These are phyloP conservation scores for Hycleus cichorii DNA, from an alignment of 1,140 invertebrate species.

Conservation along the genomic window DNA sequence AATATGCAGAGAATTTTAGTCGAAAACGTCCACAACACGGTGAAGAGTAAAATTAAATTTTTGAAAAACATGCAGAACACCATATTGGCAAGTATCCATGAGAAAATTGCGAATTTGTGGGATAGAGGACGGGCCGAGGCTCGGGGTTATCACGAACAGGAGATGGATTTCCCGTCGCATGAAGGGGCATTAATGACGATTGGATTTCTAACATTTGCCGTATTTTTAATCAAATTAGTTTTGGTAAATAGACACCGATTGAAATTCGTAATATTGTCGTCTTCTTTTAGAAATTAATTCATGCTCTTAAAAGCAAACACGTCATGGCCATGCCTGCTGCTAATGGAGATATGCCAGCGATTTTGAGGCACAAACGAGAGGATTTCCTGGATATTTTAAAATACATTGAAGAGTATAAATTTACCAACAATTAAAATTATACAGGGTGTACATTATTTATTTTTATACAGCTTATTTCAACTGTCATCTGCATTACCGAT, in stretches of 20 bases:
- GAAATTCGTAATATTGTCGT: background rate
- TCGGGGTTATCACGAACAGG: constrained; percentile 41
- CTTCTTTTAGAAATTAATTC: constrained; percentile 41
- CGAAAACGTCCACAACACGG: constrained; percentile 43
- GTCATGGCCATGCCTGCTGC: constrained; percentile 15
- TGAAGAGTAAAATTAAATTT: constrained; percentile 50
- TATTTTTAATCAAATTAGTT: constrained; percentile 74
- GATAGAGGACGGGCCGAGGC: constrained; percentile 29
- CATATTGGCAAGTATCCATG: constrained; percentile 39
- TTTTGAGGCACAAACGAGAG: constrained; percentile 21
- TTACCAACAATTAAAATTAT: background rate
- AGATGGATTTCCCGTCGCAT: constrained; percentile 67
- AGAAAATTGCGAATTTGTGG: constrained; percentile 33
- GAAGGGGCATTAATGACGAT: constrained; percentile 72
- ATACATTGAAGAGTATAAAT: constrained; percentile 26
- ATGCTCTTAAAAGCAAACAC: constrained; percentile 43
- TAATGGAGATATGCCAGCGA: constrained; percentile 9
- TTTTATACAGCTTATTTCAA: too few species aligned
- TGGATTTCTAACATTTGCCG: constrained; percentile 74
- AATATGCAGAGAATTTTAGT: constrained; percentile 47
- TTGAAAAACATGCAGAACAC: constrained; percentile 48
- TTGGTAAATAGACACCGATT: constrained; percentile 47
- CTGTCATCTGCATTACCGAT: too few species aligned
- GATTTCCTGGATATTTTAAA: constrained; percentile 24
- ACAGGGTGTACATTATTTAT: too few species aligned